Percentiles rank a stretch among this genome's conserved stretches.
Evolutionary conservation across 1,140 invertebrate genomes (phyloP).

Genomic region (Nasonia giraulti): DNA sequence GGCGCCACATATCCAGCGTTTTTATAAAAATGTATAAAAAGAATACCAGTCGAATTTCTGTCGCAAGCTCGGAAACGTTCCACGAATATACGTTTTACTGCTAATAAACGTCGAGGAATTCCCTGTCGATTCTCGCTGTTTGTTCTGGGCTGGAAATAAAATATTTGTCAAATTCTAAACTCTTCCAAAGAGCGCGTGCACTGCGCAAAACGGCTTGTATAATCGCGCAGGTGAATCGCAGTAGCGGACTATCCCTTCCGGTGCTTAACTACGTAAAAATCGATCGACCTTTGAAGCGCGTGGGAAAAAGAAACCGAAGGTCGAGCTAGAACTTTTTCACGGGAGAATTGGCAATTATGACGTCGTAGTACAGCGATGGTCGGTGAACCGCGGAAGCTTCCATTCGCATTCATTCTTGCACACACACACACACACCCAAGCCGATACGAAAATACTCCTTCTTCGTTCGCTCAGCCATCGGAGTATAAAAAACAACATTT

Average conservation of each 20-base stretch:
- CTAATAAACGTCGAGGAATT: no score
- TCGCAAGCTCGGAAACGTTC: neutral
- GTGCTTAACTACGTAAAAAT: neutral
- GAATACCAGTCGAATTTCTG: constrained; percentile 2
- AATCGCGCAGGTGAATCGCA: no score
- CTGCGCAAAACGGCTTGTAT: no score
- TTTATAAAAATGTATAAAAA: constrained; percentile 25
- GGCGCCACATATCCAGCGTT: constrained; percentile 14
- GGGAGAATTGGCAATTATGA: constrained; percentile 27
- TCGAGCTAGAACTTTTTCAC: constrained; percentile 5
- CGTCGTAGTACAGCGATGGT: neutral
- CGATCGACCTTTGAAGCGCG: neutral
- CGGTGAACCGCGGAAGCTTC: constrained; percentile 10
- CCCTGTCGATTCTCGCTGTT: no score
- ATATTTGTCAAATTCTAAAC: no score
- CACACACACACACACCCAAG: no score
- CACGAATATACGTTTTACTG: neutral
- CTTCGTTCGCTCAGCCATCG: no score
- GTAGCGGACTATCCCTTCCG: neutral
- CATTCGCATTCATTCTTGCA: neutral
- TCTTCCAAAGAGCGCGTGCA: no score
- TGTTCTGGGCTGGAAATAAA: no score
- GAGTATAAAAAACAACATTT: no score
- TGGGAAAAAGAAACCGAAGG: neutral
- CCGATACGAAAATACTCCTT: no score